Evolutionary conservation across 2,113 vertebrate genomes (phyloP).

Genomic region (Antennarius striatus): DNA sequence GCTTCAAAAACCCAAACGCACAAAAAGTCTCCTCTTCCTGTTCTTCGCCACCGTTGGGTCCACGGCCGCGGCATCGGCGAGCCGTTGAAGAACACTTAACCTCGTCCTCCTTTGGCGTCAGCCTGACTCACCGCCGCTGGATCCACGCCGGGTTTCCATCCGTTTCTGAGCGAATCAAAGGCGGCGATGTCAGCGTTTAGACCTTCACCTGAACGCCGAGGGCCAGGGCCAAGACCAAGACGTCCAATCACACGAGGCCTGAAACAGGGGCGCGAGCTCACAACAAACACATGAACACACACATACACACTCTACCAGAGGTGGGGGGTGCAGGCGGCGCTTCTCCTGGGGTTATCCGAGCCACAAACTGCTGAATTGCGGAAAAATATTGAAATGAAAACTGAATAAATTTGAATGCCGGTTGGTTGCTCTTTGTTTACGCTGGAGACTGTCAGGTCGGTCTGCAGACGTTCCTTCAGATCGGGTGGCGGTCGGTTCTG

Average conservation of each 20-base stretch:
- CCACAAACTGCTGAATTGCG: no score
- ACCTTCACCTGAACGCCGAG: slow-evolving; percentile 69
- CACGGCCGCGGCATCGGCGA: background rate
- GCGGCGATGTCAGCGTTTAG: slow-evolving; percentile 66
- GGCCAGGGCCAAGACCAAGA: slow-evolving; percentile 53
- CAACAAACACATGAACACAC: slow-evolving; percentile 27
- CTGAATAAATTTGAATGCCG: no score
- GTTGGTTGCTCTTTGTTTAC: no score
- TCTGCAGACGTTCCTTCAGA: slow-evolving; percentile 6
- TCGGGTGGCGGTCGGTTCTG: slow-evolving; percentile 17
- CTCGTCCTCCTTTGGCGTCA: slow-evolving; percentile 5
- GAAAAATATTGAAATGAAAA: no score
- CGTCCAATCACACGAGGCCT: slow-evolving; percentile 74
- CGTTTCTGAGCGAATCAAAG: slow-evolving; percentile 59
- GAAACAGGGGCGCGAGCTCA: slow-evolving; percentile 72
- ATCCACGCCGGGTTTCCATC: slow-evolving; percentile 21
- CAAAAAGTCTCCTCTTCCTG: background rate
- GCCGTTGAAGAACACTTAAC: slow-evolving; percentile 26
- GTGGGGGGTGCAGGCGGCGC: no score
- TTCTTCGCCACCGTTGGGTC: slow-evolving; percentile 9
- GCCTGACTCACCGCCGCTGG: background rate
- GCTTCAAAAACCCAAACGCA: background rate
- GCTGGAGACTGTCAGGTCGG: no score
- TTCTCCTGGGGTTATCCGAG: no score
- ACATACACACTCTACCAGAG: slow-evolving; percentile 7